phyloP scores from a whole-genome alignment of 2,888 invertebrate genomes.

The Caenorhabditis auriculariae region DNA sequence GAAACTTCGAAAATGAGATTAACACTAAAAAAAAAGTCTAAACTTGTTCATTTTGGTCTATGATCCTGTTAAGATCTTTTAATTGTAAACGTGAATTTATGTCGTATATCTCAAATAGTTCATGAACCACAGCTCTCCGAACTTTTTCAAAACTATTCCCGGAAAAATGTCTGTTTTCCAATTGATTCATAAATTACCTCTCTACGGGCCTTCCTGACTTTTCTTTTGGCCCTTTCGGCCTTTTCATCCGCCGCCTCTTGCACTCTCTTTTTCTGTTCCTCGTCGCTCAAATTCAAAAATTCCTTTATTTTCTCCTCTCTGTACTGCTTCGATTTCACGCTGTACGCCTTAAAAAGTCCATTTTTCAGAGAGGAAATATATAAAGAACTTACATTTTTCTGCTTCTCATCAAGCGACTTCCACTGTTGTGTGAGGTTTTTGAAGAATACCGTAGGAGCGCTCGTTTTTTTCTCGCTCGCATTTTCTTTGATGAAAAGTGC shows the following conservation, averaged over 20 bases:
- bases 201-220: neutral
- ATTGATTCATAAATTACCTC: neutral
- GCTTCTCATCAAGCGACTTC: constrained; percentile 4
- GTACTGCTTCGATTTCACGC: too few species aligned
- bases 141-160: too few species aligned
- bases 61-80: too few species aligned
- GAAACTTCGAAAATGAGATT: too few species aligned
- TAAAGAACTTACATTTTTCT: constrained; percentile 12
- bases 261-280: neutral
- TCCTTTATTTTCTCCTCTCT: neutral
- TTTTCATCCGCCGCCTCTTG: neutral
- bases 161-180: too few species aligned
- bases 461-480: too few species aligned
- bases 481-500: too few species aligned
- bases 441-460: constrained; percentile 1
- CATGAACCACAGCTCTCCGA: too few species aligned
- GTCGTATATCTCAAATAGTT: too few species aligned
- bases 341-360: neutral
- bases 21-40: too few species aligned
- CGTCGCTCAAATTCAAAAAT: neutral
- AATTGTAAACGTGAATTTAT: too few species aligned
- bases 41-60: too few species aligned
- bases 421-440: constrained; percentile 13
- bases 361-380: neutral
- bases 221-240: neutral